Percentiles rank a stretch among this genome's conserved stretches.
Conservation (phyloP, 2,797 vertebrate species). For the Xerus rutilus region DNA sequence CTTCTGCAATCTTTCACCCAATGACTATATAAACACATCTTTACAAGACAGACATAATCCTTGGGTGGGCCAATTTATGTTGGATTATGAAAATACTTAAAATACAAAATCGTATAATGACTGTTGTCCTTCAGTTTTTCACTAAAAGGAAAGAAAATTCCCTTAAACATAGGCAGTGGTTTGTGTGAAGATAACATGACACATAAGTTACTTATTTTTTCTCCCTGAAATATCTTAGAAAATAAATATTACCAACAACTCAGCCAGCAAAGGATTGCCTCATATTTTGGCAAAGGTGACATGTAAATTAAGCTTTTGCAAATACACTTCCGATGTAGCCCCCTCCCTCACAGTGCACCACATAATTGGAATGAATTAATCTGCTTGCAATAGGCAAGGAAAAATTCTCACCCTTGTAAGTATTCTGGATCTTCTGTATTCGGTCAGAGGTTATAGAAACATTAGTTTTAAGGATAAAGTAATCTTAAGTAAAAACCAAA, state of each 20-base stretch:
- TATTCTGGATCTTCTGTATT: conserved; percentile 86
- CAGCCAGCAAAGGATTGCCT: conserved; percentile 74
- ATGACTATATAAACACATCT: conserved; percentile 94
- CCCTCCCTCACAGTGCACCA: not conserved
- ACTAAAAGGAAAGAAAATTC: conserved; percentile 78
- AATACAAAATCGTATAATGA: conserved; percentile 93
- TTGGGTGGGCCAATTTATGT: conserved; percentile 93
- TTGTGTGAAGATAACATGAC: conserved; percentile 61
- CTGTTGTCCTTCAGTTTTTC: conserved; percentile 90
- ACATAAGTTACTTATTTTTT: conserved; percentile 76
- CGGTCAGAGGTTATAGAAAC: conserved; percentile 91
- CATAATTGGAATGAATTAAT: conserved; percentile 74
- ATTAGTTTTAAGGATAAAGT: conserved; percentile 89
- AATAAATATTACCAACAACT: conserved; percentile 78
- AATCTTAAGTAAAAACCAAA: conserved; percentile 89
- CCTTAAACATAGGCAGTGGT: conserved; percentile 71
- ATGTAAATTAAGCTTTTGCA: conserved; percentile 65
- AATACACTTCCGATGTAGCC: not conserved
- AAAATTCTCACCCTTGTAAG: conserved; percentile 87
- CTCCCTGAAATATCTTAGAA: conserved; percentile 68
- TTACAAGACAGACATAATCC: conserved; percentile 92
- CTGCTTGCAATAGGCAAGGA: conserved; percentile 78
- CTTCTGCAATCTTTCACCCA: conserved; percentile 96
- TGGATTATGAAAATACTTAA: conserved; percentile 94
- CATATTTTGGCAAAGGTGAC: conserved; percentile 71